These are phyloP conservation scores for Nasonia giraulti DNA, from an alignment of 1,140 invertebrate species.

Conservation along the genomic window DNA sequence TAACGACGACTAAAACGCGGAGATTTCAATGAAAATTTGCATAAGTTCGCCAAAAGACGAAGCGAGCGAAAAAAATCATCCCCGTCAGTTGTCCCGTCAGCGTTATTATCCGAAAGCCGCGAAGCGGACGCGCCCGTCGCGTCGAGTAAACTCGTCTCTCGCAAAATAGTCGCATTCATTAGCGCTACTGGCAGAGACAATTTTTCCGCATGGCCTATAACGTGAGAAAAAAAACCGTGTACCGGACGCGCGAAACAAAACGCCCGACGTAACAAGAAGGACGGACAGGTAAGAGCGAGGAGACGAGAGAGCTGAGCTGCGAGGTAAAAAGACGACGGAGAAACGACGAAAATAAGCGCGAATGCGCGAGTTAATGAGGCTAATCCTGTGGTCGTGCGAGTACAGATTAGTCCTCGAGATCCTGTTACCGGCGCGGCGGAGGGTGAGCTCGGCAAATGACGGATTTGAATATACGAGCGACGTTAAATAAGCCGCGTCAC, in stretches of 20 bases:
- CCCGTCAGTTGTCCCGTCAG: neutral
- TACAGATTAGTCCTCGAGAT: constrained; percentile 64
- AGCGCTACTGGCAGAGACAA: constrained; percentile 11
- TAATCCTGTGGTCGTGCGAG: constrained; percentile 64
- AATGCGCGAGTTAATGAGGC: constrained; percentile 68
- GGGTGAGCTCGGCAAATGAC: neutral
- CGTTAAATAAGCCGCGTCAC: neutral
- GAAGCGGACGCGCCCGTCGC: neutral
- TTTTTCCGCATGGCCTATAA: constrained; percentile 44
- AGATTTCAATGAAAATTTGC: constrained; percentile 21
- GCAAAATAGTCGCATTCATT: constrained; percentile 48
- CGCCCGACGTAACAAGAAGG: neutral
- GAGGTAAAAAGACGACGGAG: constrained; percentile 36
- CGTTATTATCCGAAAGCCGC: constrained; percentile 8
- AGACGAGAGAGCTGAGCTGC: neutral
- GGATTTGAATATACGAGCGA: neutral
- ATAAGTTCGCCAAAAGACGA: neutral
- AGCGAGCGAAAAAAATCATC: neutral
- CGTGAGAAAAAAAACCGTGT: constrained; percentile 36
- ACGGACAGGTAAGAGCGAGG: constrained; percentile 17
- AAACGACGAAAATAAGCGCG: constrained; percentile 39
- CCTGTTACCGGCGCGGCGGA: constrained; percentile 50
- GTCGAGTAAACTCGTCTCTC: constrained; percentile 25
- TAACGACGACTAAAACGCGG: neutral
- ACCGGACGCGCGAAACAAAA: constrained; percentile 21